A percentile compares a stretch with the other conserved stretches of the same genome.
Conservation (phyloP, 1,140 invertebrate species). For the Zophobas morio region DNA sequence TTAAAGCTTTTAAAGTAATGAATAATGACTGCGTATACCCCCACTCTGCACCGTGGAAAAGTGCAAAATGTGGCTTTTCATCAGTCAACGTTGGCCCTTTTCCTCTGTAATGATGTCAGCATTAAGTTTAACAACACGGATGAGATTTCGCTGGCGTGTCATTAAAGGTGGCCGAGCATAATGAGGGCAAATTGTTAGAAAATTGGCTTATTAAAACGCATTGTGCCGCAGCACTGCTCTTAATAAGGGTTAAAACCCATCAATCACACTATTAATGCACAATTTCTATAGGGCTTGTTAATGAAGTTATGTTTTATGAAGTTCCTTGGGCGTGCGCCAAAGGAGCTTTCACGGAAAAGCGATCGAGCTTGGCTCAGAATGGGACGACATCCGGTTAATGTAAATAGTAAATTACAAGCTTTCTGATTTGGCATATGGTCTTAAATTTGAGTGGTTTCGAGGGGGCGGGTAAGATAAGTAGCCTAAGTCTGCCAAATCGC, state of each 20-base stretch:
- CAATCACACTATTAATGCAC: conserved; percentile 36
- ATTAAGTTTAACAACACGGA: neutral
- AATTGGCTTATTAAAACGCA: conserved; percentile 37
- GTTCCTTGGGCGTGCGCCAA: conserved; percentile 20
- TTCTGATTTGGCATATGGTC: conserved; percentile 40
- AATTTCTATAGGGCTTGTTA: conserved; percentile 27
- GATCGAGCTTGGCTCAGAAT: neutral
- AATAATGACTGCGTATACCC: too few relatives aligned
- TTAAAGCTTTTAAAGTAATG: too few relatives aligned
- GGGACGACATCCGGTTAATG: conserved; percentile 44
- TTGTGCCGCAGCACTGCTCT: conserved; percentile 15
- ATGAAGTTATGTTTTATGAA: conserved; percentile 37
- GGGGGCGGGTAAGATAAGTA: conserved; percentile 46
- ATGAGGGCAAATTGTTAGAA: conserved; percentile 40
- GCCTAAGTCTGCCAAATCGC: conserved; percentile 4
- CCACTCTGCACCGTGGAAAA: too few relatives aligned
- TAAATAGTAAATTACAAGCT: conserved; percentile 47
- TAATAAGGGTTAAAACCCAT: conserved; percentile 31
- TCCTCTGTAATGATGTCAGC: neutral
- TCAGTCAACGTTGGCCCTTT: too few relatives aligned
- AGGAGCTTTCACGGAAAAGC: conserved; percentile 13
- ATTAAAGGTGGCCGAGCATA: conserved; percentile 27
- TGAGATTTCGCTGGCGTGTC: conserved; percentile 15
- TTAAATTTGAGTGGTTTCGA: conserved; percentile 52
- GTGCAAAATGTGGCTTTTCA: too few relatives aligned